These are phyloP conservation scores for Gorilla gorilla DNA, from an alignment of 2,113 vertebrate species.

Conservation along the genomic window DNA sequence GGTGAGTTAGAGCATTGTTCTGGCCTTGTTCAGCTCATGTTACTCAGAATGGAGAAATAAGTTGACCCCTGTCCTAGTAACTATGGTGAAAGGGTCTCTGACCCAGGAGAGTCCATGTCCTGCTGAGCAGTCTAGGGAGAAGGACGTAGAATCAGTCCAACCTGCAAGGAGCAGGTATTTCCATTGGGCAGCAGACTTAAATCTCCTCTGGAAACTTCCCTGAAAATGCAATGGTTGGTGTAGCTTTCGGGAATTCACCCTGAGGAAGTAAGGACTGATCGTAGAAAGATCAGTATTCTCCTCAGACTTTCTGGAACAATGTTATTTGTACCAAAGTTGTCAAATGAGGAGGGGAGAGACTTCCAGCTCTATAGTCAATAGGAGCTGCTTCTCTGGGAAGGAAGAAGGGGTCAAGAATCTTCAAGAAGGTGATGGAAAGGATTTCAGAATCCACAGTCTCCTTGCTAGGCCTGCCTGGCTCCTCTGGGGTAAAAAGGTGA, in stretches of 20 bases:
- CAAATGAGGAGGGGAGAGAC: background rate
- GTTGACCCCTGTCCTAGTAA: background rate
- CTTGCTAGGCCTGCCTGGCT: background rate
- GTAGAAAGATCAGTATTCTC: background rate
- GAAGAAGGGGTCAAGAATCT: too few species aligned
- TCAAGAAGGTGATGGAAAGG: background rate
- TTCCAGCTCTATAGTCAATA: background rate
- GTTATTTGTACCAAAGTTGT: background rate
- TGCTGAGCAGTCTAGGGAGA: background rate
- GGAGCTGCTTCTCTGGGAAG: background rate
- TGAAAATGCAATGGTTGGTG: background rate
- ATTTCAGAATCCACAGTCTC: background rate
- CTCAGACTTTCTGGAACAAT: background rate
- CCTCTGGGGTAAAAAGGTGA: background rate
- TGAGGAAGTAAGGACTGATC: background rate
- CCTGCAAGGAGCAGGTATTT: background rate
- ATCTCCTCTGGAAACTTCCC: background rate
- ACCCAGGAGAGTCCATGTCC: too few species aligned
- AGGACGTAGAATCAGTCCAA: background rate
- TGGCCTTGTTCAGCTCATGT: background rate
- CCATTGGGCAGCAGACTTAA: background rate
- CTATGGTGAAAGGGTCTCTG: too few species aligned
- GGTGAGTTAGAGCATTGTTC: background rate
- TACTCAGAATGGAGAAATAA: background rate
- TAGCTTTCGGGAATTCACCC: background rate